Conservation (phyloP, 2,888 invertebrate species). For the Electrophaes corylata region DNA sequence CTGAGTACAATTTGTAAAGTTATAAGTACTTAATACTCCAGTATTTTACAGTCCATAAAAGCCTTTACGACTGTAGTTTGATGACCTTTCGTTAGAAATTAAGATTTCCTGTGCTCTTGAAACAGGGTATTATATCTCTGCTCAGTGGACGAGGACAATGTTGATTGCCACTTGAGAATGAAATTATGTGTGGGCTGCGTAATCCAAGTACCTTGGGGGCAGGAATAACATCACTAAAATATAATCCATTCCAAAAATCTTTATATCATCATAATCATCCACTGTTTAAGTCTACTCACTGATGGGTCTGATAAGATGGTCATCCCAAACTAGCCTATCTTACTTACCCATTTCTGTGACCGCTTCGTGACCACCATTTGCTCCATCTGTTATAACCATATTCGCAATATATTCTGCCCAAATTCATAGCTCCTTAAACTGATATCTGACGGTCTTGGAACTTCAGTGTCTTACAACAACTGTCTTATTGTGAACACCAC, state of each 20-base stretch:
- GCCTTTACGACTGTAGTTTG: not conserved
- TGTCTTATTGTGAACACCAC: too few relatives aligned
- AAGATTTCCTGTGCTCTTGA: conserved; percentile 9
- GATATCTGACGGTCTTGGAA: too few relatives aligned
- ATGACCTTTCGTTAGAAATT: not conserved
- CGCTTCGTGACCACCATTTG: not conserved
- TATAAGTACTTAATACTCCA: too few relatives aligned
- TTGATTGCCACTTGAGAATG: not conserved
- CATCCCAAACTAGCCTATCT: not conserved
- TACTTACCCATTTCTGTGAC: not conserved
- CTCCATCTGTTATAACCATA: not conserved
- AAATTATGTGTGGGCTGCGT: not conserved
- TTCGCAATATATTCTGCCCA: too few relatives aligned
- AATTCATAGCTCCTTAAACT: too few relatives aligned
- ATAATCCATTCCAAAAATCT: not conserved
- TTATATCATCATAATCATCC: too few relatives aligned
- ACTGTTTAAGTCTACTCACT: too few relatives aligned
- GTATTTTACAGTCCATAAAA: not conserved
- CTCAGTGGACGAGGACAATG: conserved; percentile 1
- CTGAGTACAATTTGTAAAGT: not conserved
- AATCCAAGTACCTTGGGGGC: not conserved
- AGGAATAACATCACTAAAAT: not conserved
- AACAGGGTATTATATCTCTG: not conserved
- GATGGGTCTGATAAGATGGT: not conserved
- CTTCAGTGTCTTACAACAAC: too few relatives aligned